Conservation (phyloP, 1,140 invertebrate genomes). For the Sminthurides bifidus region DNA sequence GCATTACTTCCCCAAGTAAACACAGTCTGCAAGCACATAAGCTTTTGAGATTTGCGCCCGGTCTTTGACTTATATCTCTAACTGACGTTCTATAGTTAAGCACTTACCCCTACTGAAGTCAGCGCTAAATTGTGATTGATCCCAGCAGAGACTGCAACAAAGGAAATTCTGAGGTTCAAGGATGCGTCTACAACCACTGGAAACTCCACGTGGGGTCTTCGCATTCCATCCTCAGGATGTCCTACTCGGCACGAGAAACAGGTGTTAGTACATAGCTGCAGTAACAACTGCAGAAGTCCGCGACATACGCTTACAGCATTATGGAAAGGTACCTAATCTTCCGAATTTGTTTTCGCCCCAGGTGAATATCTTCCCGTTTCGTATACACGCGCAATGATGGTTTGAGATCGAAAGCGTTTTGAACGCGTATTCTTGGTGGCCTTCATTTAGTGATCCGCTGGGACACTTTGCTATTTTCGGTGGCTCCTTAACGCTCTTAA, state of each 20-base stretch:
- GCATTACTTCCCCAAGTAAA: constrained; percentile 25
- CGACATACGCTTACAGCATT: neutral
- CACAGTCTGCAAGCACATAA: constrained; percentile 19
- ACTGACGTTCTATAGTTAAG: neutral
- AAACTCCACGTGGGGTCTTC: constrained; percentile 10
- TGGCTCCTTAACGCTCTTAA: too few relatives aligned
- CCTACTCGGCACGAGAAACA: constrained; percentile 5
- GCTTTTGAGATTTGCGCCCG: too few relatives aligned
- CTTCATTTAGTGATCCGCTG: too few relatives aligned
- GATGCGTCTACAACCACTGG: constrained; percentile 18
- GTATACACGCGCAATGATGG: constrained; percentile 17
- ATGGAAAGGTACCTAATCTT: constrained; percentile 13
- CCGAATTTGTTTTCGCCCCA: constrained; percentile 30
- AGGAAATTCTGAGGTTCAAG: constrained; percentile 12
- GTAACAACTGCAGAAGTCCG: too few relatives aligned
- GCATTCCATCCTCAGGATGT: constrained; percentile 8
- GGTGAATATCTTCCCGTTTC: constrained; percentile 25
- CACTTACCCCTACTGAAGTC: constrained; percentile 23
- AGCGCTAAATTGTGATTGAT: constrained; percentile 24
- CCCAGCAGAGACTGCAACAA: constrained; percentile 26
- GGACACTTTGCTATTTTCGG: too few relatives aligned
- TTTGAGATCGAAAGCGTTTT: constrained; percentile 18
- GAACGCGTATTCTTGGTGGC: too few relatives aligned
- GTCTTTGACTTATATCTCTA: too few relatives aligned
- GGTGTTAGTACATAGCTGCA: too few relatives aligned